A percentile compares a stretch with the other conserved stretches of the same genome.
These are phyloP conservation scores for Amaurobius ferox DNA, from an alignment of 2,888 invertebrate genomes.

Conservation along the genomic window DNA sequence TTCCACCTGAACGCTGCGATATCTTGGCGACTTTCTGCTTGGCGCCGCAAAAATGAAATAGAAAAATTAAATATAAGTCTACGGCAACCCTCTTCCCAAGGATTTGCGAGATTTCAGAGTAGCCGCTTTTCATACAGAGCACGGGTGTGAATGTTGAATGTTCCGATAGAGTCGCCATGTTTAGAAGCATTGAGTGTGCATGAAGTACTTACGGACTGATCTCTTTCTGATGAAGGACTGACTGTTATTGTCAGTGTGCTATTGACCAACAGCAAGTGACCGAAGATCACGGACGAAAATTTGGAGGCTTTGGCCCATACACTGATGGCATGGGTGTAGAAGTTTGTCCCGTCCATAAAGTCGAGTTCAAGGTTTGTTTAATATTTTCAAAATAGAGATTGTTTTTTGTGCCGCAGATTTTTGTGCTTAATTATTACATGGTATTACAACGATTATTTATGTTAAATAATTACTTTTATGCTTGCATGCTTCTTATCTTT, in stretches of 20 bases:
- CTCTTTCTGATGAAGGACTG: slow-evolving; percentile 5
- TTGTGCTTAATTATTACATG: no score
- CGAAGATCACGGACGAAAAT: slow-evolving; percentile 22
- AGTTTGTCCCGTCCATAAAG: slow-evolving; percentile 68
- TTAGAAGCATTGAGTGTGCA: slow-evolving; percentile 18
- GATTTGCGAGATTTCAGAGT: slow-evolving; percentile 35
- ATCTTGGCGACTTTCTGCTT: slow-evolving; percentile 5
- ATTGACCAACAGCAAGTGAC: not conserved
- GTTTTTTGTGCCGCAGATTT: no score
- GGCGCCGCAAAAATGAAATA: slow-evolving; percentile 26
- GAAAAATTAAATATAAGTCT: slow-evolving; percentile 1
- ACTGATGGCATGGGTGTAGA: slow-evolving; percentile 71
- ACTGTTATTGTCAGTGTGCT: slow-evolving; percentile 1
- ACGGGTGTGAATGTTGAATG: not conserved
- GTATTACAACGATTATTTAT: no score
- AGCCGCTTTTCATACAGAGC: slow-evolving; percentile 21
- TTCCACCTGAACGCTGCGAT: not conserved
- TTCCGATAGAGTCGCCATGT: not conserved
- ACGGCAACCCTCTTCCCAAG: slow-evolving; percentile 18
- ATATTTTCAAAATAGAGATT: not conserved
- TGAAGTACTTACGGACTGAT: no score
- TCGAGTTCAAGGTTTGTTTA: slow-evolving; percentile 60
- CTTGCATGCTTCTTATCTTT: no score
- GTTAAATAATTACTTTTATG: no score
- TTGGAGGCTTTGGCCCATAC: slow-evolving; percentile 53